A percentile compares a stretch with the other conserved stretches of the same genome.
Conservation (phyloP, 2,888 invertebrate species). For the Thereva nobilitata region DNA sequence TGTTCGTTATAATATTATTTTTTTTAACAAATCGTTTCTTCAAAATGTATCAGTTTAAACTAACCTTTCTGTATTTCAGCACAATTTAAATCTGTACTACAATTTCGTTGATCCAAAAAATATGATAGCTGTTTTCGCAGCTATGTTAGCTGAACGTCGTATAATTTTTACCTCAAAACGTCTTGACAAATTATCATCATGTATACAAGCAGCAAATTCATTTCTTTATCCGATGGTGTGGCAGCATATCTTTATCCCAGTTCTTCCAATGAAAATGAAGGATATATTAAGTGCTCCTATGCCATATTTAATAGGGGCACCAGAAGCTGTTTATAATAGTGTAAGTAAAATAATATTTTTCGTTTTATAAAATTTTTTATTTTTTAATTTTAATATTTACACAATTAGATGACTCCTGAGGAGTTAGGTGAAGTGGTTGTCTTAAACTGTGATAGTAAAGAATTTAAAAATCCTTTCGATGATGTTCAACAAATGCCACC, state of each 20-base stretch:
- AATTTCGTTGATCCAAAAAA: slow-evolving; percentile 93
- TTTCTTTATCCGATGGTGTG: slow-evolving; percentile 97
- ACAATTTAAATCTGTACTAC: slow-evolving; percentile 95
- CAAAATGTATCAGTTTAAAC: neutral
- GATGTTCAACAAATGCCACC: slow-evolving; percentile 87
- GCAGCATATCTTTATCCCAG: slow-evolving; percentile 98
- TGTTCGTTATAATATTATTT: neutral
- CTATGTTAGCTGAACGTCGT: slow-evolving; percentile 90
- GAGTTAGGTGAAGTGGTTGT: slow-evolving; percentile 95
- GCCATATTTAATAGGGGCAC: slow-evolving; percentile 97
- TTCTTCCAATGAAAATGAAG: slow-evolving; percentile 83
- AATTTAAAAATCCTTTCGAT: slow-evolving; percentile 83
- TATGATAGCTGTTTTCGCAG: slow-evolving; percentile 95
- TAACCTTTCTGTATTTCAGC: slow-evolving; percentile 62
- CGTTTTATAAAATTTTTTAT: neutral
- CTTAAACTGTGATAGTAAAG: slow-evolving; percentile 89
- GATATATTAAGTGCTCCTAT: slow-evolving; percentile 94
- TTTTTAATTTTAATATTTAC: neutral
- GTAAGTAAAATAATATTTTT: slow-evolving; percentile 56
- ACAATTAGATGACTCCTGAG: slow-evolving; percentile 63
- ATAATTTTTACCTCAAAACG: slow-evolving; percentile 91
- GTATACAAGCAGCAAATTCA: slow-evolving; percentile 91
- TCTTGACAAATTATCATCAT: slow-evolving; percentile 86
- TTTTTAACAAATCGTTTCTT: slow-evolving; percentile 2
- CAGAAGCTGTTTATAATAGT: slow-evolving; percentile 72